A percentile compares a stretch with the other conserved stretches of the same genome.
phyloP scores from a whole-genome alignment of 1,140 invertebrate species.

The Nasonia vitripennis region DNA sequence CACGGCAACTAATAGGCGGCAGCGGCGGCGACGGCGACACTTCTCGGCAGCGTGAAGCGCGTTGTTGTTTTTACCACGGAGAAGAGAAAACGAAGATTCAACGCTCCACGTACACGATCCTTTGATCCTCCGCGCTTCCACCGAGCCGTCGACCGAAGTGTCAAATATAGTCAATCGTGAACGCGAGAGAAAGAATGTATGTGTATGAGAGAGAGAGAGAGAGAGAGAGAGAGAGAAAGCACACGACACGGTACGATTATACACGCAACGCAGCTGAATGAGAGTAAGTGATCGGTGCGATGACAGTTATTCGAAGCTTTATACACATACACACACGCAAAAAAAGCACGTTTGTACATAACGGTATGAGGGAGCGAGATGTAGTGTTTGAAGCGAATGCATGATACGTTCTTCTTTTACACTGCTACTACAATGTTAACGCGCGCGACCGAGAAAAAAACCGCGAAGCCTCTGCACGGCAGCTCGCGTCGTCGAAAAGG shows the following conservation, averaged over 20 bases:
- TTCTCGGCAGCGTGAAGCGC: neutral
- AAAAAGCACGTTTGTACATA: slow-evolving; percentile 6
- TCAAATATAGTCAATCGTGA: slow-evolving; percentile 13
- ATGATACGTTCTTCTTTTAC: neutral
- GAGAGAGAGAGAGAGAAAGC: too few relatives aligned
- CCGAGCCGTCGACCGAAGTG: neutral
- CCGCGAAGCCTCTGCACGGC: neutral
- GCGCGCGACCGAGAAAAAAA: slow-evolving; percentile 4
- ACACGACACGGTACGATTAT: neutral
- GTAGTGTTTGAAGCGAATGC: neutral
- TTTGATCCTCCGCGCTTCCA: neutral
- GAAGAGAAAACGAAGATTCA: neutral
- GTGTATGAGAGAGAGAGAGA: neutral
- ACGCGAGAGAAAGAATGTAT: neutral
- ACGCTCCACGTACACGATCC: neutral
- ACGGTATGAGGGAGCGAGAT: neutral
- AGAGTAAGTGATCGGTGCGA: neutral
- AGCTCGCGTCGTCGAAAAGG: neutral
- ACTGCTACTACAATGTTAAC: neutral
- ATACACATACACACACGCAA: neutral
- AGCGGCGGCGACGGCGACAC: neutral
- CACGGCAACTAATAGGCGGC: neutral
- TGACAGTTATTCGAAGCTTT: neutral
- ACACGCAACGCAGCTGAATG: neutral
- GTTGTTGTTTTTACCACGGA: neutral